These are phyloP conservation scores for Harpalus rubripes DNA, from an alignment of 2,888 invertebrate genomes.

Conservation along the genomic window DNA sequence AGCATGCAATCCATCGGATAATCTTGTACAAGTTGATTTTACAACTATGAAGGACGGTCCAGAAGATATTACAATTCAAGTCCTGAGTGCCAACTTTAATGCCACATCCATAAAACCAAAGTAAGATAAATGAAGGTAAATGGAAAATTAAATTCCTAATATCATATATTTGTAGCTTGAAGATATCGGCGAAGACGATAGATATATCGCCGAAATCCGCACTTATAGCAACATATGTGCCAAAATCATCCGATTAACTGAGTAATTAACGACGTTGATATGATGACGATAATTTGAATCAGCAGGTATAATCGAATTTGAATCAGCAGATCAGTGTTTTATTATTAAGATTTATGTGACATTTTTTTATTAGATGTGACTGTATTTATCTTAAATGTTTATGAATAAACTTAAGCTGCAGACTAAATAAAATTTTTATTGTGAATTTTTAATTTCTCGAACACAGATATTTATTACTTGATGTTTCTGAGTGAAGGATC, in stretches of 20 bases:
- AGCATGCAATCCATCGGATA: slow-evolving; percentile 83
- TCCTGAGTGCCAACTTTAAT: slow-evolving; percentile 77
- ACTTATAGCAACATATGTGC: slow-evolving; percentile 85
- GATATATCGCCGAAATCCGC: slow-evolving; percentile 83
- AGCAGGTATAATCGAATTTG: slow-evolving; percentile 8
- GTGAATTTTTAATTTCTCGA: background rate
- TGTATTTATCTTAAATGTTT: slow-evolving; percentile 54
- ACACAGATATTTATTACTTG: too few species aligned
- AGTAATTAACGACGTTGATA: background rate
- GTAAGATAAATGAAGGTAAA: slow-evolving; percentile 67
- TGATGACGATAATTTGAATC: slow-evolving; percentile 29
- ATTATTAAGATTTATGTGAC: slow-evolving; percentile 42
- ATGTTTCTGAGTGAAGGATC: too few species aligned
- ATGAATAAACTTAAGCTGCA: slow-evolving; percentile 49
- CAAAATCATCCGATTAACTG: slow-evolving; percentile 73
- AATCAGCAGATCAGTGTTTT: slow-evolving; percentile 54
- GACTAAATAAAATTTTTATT: slow-evolving; percentile 14
- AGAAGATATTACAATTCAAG: slow-evolving; percentile 81
- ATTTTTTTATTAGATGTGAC: slow-evolving; percentile 55
- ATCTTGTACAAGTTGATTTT: slow-evolving; percentile 80
- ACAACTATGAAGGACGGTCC: slow-evolving; percentile 79
- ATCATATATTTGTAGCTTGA: slow-evolving; percentile 79
- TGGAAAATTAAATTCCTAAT: slow-evolving; percentile 66
- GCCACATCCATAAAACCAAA: slow-evolving; percentile 19
- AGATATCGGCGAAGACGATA: slow-evolving; percentile 80